A percentile compares a stretch with the other conserved stretches of the same genome.
These are phyloP conservation scores for Choristoneura fumiferana DNA, from an alignment of 1,140 invertebrate genomes.

Conservation along the genomic window DNA sequence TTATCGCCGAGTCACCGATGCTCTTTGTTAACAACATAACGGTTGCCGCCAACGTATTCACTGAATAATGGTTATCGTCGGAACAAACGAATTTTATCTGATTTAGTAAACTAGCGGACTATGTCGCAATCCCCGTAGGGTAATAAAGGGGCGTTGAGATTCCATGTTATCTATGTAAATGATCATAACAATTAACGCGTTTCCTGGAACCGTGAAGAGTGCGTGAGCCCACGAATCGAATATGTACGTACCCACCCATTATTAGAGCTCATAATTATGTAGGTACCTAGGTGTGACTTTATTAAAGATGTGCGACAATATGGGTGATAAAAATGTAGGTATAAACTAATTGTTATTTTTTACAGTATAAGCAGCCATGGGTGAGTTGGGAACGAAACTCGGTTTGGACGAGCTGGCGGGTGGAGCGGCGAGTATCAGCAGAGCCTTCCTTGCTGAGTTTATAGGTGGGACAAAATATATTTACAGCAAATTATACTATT, in stretches of 20 bases:
- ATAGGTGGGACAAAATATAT: no score
- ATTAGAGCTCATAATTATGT: no score
- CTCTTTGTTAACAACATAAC: conserved; percentile 18
- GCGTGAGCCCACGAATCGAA: no score
- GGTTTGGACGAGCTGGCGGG: conserved; percentile 84
- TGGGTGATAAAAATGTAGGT: no score
- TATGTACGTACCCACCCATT: no score
- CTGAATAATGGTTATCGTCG: conserved; percentile 40
- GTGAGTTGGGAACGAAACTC: conserved; percentile 80
- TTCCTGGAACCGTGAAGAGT: not conserved
- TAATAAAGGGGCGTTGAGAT: conserved; percentile 15
- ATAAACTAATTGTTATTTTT: no score
- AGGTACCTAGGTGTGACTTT: no score
- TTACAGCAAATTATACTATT: no score
- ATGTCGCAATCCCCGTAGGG: conserved; percentile 21
- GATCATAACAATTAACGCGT: conserved; percentile 7
- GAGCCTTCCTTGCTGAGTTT: conserved; percentile 90
- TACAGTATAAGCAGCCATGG: conserved; percentile 66
- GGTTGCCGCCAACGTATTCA: conserved; percentile 15
- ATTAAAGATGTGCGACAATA: no score
- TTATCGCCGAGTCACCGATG: conserved; percentile 25
- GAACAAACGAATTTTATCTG: conserved; percentile 38
- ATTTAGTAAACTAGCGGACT: conserved; percentile 30
- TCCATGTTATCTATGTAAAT: not conserved
- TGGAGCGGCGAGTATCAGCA: conserved; percentile 79